Percentiles rank a stretch among this genome's conserved stretches.
Evolutionary conservation across 2,113 vertebrate species (phyloP).

Genomic region (Pionites leucogaster): DNA sequence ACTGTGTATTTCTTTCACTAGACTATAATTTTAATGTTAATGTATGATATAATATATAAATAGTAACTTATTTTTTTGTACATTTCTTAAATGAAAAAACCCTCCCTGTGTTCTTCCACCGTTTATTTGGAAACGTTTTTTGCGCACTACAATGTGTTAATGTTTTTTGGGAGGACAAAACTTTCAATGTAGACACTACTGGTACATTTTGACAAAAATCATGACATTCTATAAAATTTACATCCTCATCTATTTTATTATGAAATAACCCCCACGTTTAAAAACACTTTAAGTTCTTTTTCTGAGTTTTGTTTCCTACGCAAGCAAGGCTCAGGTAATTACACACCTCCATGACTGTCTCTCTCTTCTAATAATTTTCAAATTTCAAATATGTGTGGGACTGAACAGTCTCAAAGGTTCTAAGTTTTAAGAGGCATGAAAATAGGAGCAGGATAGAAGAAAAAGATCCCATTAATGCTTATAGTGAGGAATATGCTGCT

Average conservation of each 20-base stretch:
- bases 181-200: neutral
- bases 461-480: neutral
- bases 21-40: neutral
- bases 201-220: slow-evolving; percentile 1
- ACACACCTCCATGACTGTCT: neutral
- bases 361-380: neutral
- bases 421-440: neutral
- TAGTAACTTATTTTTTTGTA: neutral
- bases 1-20: neutral
- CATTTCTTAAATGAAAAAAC: slow-evolving; percentile 9
- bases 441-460: neutral
- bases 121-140: neutral
- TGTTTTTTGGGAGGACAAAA: neutral
- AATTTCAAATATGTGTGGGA: neutral
- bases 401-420: neutral
- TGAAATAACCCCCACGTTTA: neutral
- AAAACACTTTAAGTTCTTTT: neutral
- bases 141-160: neutral
- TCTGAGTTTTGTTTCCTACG: neutral
- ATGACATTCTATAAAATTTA: neutral
- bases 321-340: neutral
- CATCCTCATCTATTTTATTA: neutral
- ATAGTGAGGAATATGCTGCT: neutral
- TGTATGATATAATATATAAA: neutral
- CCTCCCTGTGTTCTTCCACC: neutral